Conservation (phyloP, 2,888 invertebrate species). For the Lasioglossum marginatum region DNA sequence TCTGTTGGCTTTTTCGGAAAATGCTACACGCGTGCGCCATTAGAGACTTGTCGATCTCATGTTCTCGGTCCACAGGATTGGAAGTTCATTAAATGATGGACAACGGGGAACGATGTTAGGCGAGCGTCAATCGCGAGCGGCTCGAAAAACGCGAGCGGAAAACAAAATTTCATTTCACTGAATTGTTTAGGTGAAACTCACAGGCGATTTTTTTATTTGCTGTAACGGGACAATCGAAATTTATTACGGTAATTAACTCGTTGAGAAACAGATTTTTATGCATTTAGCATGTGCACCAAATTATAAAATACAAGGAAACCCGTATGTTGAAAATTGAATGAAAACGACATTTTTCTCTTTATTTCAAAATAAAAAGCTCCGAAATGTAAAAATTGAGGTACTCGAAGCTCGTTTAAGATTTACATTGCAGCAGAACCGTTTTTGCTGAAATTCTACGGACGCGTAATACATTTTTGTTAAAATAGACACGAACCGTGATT, state of each 20-base stretch:
- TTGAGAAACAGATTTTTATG: neutral
- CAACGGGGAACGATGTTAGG: neutral
- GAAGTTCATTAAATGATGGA: neutral
- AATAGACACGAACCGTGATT: neutral
- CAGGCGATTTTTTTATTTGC: neutral
- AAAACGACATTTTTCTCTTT: neutral
- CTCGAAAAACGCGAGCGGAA: too few species aligned
- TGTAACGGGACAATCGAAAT: neutral
- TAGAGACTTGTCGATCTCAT: neutral
- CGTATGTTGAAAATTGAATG: neutral
- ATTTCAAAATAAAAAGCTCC: neutral
- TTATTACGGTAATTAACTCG: neutral
- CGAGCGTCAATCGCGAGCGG: neutral
- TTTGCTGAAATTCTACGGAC: neutral
- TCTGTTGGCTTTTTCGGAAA: neutral
- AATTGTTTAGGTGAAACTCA: neutral
- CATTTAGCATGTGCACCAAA: neutral
- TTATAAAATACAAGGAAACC: neutral
- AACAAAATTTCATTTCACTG: neutral
- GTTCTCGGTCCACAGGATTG: neutral
- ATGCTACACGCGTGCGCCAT: neutral
- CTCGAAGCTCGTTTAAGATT: neutral
- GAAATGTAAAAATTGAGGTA: neutral
- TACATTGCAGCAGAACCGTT: neutral
- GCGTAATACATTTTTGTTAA: neutral